Evolutionary conservation across 2,888 invertebrate species (phyloP).

Genomic region (Rambutsinella grinnellia): DNA sequence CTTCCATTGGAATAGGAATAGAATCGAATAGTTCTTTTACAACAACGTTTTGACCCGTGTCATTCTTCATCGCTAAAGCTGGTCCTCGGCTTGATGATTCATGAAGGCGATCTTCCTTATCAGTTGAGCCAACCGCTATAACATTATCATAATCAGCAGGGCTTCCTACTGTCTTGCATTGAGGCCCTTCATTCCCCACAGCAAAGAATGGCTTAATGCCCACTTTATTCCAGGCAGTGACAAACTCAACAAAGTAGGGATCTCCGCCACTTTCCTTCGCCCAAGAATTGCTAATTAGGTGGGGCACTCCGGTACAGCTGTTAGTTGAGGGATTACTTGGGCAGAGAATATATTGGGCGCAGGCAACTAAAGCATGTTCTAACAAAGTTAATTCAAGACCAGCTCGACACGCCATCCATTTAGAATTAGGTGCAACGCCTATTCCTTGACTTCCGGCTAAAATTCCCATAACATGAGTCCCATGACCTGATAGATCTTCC

Average conservation of each 20-base stretch:
- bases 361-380: neutral
- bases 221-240: constrained; percentile 5
- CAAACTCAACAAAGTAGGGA: constrained; percentile 4
- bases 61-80: too few species aligned
- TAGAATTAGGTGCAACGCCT: neutral
- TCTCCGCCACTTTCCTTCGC: neutral
- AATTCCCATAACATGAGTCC: constrained; percentile 7
- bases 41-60: neutral
- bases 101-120: neutral
- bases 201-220: constrained; percentile 51
- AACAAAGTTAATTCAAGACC: neutral
- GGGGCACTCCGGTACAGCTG: neutral
- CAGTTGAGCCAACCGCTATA: constrained; percentile 32
- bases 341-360: neutral
- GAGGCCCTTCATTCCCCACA: constrained; percentile 28
- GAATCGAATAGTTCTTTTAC: neutral
- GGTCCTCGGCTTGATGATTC: constrained; percentile 33
- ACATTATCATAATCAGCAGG: constrained; percentile 24
- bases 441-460: neutral
- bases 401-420: neutral
- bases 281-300: neutral
- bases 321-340: neutral
- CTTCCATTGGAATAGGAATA: neutral
- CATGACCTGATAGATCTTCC: constrained; percentile 4
- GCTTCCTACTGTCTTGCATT: constrained; percentile 14